phyloP scores from a whole-genome alignment of 2,797 vertebrate species.

The Myotis planiceps region DNA sequence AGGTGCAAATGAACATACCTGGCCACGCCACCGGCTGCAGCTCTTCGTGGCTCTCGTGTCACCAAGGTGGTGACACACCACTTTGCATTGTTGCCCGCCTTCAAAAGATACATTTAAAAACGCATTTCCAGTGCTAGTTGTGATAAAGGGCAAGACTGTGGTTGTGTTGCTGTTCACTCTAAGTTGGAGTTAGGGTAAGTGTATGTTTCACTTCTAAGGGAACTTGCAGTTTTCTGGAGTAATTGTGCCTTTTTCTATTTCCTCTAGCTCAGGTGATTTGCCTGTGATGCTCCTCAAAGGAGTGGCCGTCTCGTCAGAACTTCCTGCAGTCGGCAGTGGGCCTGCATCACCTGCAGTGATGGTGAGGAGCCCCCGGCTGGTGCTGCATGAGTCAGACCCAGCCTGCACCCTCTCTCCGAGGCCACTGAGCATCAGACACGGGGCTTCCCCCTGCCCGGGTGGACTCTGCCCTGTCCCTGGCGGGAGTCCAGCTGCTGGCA shows the following conservation, averaged over 20 bases:
- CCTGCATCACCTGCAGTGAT: background rate
- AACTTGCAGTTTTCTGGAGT: background rate
- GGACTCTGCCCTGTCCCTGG: background rate
- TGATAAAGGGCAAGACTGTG: background rate
- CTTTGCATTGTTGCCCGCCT: background rate
- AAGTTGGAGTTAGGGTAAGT: background rate
- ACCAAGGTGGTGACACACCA: rapidly evolving
- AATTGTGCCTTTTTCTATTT: background rate
- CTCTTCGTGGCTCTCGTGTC: background rate
- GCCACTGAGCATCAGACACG: background rate
- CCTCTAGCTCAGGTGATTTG: background rate
- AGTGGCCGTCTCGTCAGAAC: background rate
- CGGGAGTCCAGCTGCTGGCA: background rate
- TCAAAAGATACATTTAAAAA: background rate
- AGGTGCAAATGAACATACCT: background rate
- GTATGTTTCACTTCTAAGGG: background rate
- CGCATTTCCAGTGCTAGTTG: background rate
- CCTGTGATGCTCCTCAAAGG: background rate
- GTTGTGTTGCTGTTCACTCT: background rate
- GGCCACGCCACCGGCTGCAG: background rate
- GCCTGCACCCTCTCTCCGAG: background rate
- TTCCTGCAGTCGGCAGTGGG: rapidly evolving
- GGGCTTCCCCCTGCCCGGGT: background rate
- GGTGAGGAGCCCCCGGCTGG: background rate
- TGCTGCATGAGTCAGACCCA: background rate